Percentiles rank a stretch among this genome's conserved stretches.
Evolutionary conservation across 2,797 vertebrate genomes (phyloP).

Genomic region (Enteromius unitaeniatus): DNA sequence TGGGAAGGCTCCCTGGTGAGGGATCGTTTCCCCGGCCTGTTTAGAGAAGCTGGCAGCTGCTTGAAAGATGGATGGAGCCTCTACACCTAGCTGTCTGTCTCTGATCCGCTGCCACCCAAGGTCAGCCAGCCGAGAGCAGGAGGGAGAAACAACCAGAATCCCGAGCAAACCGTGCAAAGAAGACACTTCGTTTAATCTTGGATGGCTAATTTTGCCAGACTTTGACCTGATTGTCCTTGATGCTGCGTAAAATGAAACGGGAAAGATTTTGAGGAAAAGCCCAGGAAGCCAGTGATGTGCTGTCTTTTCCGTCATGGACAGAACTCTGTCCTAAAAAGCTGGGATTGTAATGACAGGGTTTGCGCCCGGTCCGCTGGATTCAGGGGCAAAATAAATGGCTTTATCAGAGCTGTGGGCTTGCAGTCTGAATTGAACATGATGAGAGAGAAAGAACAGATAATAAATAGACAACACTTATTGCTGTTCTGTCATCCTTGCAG

Average conservation of each 20-base stretch:
- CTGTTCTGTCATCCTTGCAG: not conserved
- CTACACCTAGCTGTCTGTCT: slow-evolving; percentile 71
- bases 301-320: not conserved
- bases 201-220: slow-evolving; percentile 10
- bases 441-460: not conserved
- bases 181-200: slow-evolving; percentile 19
- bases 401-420: not conserved
- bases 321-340: not conserved
- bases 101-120: slow-evolving; percentile 75
- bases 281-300: not conserved
- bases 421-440: slow-evolving; percentile 8
- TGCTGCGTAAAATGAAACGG: not conserved
- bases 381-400: not conserved
- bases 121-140: slow-evolving; percentile 72
- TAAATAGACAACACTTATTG: not conserved
- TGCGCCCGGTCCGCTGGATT: not conserved
- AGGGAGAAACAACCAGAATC: slow-evolving; percentile 18
- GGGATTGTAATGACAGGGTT: not conserved
- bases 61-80: slow-evolving; percentile 75
- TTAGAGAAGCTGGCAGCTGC: slow-evolving; percentile 71
- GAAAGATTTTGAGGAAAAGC: not conserved
- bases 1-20: slow-evolving; percentile 69
- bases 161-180: not conserved
- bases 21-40: slow-evolving; percentile 78
- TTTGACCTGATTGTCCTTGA: slow-evolving; percentile 3